Evolutionary conservation across 2,888 invertebrate species (phyloP), one percentile per base, ranked within the genome.

Genomic region (Phanerotoma sp.): DNA sequence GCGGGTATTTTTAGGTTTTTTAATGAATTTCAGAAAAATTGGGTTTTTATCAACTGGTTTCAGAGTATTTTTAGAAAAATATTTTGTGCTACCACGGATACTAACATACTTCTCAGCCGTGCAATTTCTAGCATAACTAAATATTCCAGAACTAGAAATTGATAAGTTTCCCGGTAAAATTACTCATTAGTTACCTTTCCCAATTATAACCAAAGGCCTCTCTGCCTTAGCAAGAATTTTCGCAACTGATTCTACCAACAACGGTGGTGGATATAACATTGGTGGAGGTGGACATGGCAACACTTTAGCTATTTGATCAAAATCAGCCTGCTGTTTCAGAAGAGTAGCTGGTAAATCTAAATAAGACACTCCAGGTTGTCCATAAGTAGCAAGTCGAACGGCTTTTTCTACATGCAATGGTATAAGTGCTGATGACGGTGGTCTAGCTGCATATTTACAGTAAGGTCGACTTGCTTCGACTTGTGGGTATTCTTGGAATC

Each of bases 401-500:
- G 97, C 96, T 79, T 92, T 93, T 79, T 96, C 96, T 3, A 96
- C 89, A 75, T 93, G 94, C 64, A 87, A 81, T 0, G 96, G 96
- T 66, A 96, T 93, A 51, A 93, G 82, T 0, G 85, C 79, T 2
- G 91, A 83, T 15, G 86, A 88, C 4, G 93, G 88, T 0, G 96
- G 96, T 35, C 96, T 84, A 0, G 89, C 93, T 1, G 93, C 83
- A 76, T 94, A 95, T 80, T 98, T 98, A 78, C 93, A 91, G 74
- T 92, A 94, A 4, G 88, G 84, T n/a, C 92, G 84, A 54, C 91
- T 87, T 0, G 92, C 82, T 68, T 96, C 95, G 47, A 93, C 92
- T 81, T 96, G 95, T 0, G 88, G 86, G 80, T 89, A 95, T 78
- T 96, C 96, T 78, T 98, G 97, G 78, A 98, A 98, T 2, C 95